Evolutionary conservation across 2,888 invertebrate species (phyloP), one percentile per base, ranked within the genome.

Genomic region (Labia minor): DNA sequence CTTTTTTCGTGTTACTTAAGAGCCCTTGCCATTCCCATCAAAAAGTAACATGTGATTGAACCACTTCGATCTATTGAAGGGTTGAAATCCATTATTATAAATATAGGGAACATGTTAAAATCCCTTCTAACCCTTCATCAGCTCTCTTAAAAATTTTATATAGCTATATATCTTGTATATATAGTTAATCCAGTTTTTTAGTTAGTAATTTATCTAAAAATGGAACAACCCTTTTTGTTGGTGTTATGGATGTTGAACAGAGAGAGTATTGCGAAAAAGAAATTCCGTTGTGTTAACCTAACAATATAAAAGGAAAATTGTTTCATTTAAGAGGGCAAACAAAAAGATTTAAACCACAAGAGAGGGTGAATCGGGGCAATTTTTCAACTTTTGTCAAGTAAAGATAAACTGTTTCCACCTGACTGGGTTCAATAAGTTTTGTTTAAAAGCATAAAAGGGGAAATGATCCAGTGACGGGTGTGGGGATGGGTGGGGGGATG

Each of bases 371-470:
- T 26, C 49, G 49, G 49, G 49, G 49, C 49, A 49, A 49, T 49
- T 49, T 49, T 49, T 14, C 49, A 49, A 49, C 49, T 49, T 49
- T 49, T 49, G 49, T 49, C 49, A 49, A 49, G 49, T 14, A 49
- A 49, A 49, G 49, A 49, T 49, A 49, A 49, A 49, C 49, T 49
- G 49, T 49, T 49, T 49, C 49, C 49, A 49, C 49, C 49, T 49
- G 49, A 49, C 49, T 14, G 49, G 49, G n/a, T 49, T 14, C 49
- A 49, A 49, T 49, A 49, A 49, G 49, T 49, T 49, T 49, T 49
- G 49, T 49, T 49, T 49, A 49, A 49, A 49, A 49, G 33, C 49
- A 49, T 14, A 49, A 49, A 49, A 49, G 16, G 49, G 49, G 49
- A 26, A 26, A 26, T 26, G 26, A 26, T 26, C 26, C 8, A n/a